Percentiles rank a stretch among this genome's conserved stretches.
Conservation (phyloP, 2,113 vertebrate genomes). For the Phyllostomus discolor region DNA sequence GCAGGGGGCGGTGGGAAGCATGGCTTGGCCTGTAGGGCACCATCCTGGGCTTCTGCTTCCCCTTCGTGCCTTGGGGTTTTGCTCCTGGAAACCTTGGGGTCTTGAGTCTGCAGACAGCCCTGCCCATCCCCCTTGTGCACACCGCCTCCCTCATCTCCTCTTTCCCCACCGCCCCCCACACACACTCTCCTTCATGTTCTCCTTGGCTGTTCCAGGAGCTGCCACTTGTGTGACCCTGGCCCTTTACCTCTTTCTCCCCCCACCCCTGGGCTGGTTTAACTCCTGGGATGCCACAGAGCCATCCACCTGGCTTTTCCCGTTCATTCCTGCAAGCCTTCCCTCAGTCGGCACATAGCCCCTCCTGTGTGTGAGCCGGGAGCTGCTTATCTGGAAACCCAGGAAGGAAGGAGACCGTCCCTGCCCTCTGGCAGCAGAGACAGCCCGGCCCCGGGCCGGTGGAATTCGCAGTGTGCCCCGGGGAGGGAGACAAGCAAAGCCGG, state of each 20-base stretch:
- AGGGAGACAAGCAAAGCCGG: rapidly evolving
- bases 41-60: not conserved
- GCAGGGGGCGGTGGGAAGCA: rapidly evolving
- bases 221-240: not conserved
- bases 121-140: not conserved
- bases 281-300: not conserved
- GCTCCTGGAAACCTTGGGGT: not conserved
- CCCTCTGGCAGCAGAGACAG: rapidly evolving
- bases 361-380: rapidly evolving
- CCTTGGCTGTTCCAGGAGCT: not conserved
- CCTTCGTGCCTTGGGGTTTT: not conserved
- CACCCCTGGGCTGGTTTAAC: constrained; percentile 5
- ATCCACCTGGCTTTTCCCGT: not conserved
- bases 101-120: not conserved
- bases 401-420: rapidly evolving
- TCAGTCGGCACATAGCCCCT: not conserved
- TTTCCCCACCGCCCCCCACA: not conserved
- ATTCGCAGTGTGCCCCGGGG: rapidly evolving
- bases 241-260: not conserved
- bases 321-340: not conserved
- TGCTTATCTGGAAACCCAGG: not conserved
- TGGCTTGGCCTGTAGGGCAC: not conserved
- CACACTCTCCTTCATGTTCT: not conserved
- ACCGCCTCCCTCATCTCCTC: too few species aligned
- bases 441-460: too few species aligned